Percentiles rank a stretch among this genome's conserved stretches.
These are phyloP conservation scores for Drosophila pseudoobscura DNA, from an alignment of 1,140 invertebrate genomes.

Conservation along the genomic window DNA sequence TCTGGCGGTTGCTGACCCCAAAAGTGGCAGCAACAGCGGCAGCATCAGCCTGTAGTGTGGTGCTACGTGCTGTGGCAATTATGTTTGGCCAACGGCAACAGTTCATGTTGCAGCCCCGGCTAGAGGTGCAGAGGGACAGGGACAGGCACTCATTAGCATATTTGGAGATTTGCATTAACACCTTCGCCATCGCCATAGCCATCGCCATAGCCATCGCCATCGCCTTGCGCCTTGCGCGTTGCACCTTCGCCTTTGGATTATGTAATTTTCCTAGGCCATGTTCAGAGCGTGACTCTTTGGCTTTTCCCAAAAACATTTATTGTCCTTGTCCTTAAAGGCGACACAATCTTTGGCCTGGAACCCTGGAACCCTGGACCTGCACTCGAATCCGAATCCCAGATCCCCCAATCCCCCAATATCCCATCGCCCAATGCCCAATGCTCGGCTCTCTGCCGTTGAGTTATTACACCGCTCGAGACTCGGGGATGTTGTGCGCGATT, in stretches of 20 bases:
- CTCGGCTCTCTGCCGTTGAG: slow-evolving; percentile 40
- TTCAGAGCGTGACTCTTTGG: slow-evolving; percentile 64
- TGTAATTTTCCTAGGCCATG: slow-evolving; percentile 70
- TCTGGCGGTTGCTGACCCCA: slow-evolving; percentile 52
- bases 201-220: no score
- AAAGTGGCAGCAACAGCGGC: slow-evolving; percentile 30
- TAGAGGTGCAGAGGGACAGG: slow-evolving; percentile 21
- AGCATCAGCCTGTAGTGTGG: not conserved
- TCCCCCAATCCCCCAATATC: slow-evolving; percentile 7
- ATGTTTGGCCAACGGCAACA: slow-evolving; percentile 35
- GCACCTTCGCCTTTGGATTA: slow-evolving; percentile 38
- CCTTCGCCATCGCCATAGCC: slow-evolving; percentile 47
- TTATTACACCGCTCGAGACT: slow-evolving; percentile 73
- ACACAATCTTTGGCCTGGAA: slow-evolving; percentile 48
- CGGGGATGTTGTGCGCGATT: slow-evolving; percentile 79
- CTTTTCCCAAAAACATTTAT: slow-evolving; percentile 74
- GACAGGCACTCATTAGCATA: slow-evolving; percentile 73
- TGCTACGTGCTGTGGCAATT: slow-evolving; percentile 49
- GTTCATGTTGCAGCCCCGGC: slow-evolving; percentile 38
- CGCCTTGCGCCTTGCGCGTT: no score
- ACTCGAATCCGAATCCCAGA: not conserved
- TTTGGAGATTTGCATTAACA: slow-evolving; percentile 82
- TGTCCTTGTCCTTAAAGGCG: slow-evolving; percentile 66
- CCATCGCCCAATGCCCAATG: no score
- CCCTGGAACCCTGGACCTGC: slow-evolving; percentile 15